Percentiles rank a stretch among this genome's conserved stretches.
phyloP scores from a whole-genome alignment of 2,888 invertebrate genomes.

The Helleia helle region DNA sequence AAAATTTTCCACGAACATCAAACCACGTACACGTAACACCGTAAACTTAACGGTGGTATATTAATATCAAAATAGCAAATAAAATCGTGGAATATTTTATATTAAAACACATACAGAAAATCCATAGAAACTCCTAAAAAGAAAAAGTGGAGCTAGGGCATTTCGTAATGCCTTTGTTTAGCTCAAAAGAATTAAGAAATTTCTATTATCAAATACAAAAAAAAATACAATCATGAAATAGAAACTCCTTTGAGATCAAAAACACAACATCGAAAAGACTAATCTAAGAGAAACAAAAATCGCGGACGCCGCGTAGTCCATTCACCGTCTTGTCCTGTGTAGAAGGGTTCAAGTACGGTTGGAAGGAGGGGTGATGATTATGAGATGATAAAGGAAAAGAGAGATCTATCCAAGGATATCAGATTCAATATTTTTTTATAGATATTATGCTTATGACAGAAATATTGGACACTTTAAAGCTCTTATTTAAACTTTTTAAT shows the following conservation, averaged over 20 bases:
- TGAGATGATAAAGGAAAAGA: neutral
- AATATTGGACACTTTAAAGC: too few relatives aligned
- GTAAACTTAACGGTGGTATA: too few relatives aligned
- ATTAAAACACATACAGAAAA: constrained; percentile 21
- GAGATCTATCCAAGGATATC: too few relatives aligned
- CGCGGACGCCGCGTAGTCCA: constrained; percentile 39
- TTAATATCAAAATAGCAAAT: too few relatives aligned
- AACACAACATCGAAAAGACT: constrained; percentile 36
- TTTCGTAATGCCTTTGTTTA: constrained; percentile 31
- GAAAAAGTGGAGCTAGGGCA: constrained; percentile 20
- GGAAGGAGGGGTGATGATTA: neutral
- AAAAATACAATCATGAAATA: neutral
- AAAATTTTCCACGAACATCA: constrained; percentile 29
- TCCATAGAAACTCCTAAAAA: constrained; percentile 24
- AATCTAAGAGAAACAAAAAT: constrained; percentile 36
- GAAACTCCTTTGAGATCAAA: constrained; percentile 11
- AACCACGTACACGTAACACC: too few relatives aligned
- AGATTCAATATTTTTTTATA: too few relatives aligned
- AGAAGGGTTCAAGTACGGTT: constrained; percentile 59
- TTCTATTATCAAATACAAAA: constrained; percentile 4
- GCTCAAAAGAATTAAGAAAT: constrained; percentile 21
- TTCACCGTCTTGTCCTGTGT: constrained; percentile 61
- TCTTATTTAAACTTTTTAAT: too few relatives aligned
- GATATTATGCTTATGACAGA: too few relatives aligned
- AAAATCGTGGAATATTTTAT: constrained; percentile 30